These are phyloP conservation scores for Pangasius mekongensis DNA, from an alignment of 2,797 vertebrate species.

Conservation along the genomic window DNA sequence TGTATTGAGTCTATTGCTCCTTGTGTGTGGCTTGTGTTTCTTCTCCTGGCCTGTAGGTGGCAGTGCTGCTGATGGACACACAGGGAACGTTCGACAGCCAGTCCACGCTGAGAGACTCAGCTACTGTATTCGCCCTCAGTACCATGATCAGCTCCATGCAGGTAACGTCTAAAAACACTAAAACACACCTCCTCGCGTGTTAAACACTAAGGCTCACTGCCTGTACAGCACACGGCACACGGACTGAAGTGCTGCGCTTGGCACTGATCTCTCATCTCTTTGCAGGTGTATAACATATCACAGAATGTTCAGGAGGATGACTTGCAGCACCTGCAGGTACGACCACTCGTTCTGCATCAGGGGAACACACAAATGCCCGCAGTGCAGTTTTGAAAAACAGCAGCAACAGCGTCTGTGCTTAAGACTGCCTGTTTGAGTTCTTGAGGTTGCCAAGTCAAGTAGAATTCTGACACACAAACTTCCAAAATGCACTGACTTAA, in stretches of 20 bases:
- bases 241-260: not conserved
- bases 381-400: slow-evolving; percentile 22
- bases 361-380: slow-evolving; percentile 6
- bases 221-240: not conserved
- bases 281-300: slow-evolving; percentile 97
- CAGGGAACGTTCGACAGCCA: slow-evolving; percentile 99
- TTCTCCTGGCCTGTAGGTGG: slow-evolving; percentile 78
- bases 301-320: slow-evolving; percentile 99
- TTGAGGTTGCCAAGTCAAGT: slow-evolving; percentile 3
- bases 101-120: slow-evolving; percentile 94
- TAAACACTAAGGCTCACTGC: not conserved
- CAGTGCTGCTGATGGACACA: slow-evolving; percentile 95
- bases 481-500: not conserved
- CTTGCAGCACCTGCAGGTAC: slow-evolving; percentile 96
- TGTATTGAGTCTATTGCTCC: not conserved
- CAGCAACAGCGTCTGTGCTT: not conserved
- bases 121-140: slow-evolving; percentile 97
- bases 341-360: not conserved
- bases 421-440: not conserved
- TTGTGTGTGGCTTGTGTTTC: slow-evolving; percentile 16
- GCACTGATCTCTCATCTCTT: slow-evolving; percentile 42
- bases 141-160: slow-evolving; percentile 99
- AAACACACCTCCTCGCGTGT: not conserved
- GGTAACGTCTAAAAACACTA: slow-evolving; percentile 71
- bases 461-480: not conserved